phyloP scores from a whole-genome alignment of 1,140 invertebrate species.

The Eupeodes corollae region DNA sequence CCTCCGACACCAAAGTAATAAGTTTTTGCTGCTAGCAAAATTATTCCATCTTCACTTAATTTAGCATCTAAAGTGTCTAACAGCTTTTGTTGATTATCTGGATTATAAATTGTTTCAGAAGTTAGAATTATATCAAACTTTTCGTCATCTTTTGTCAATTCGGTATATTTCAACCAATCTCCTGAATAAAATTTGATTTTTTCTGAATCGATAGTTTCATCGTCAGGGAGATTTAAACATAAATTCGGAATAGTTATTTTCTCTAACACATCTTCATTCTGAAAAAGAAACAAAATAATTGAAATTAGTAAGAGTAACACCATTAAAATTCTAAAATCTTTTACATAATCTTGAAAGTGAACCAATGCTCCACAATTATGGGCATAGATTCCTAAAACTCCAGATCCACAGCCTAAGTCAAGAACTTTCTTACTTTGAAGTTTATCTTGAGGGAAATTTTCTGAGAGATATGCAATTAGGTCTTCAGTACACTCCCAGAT shows the following conservation, averaged over 20 bases:
- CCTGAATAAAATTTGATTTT: slow-evolving; percentile 62
- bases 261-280: slow-evolving; percentile 30
- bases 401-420: slow-evolving; percentile 80
- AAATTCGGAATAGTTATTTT: slow-evolving; percentile 66
- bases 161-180: slow-evolving; percentile 61
- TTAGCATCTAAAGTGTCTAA: slow-evolving; percentile 52
- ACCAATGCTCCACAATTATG: slow-evolving; percentile 53
- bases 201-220: slow-evolving; percentile 31
- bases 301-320: no score
- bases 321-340: slow-evolving; percentile 22
- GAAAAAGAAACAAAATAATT: slow-evolving; percentile 7
- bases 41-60: slow-evolving; percentile 52
- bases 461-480: slow-evolving; percentile 50
- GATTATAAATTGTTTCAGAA: slow-evolving; percentile 85
- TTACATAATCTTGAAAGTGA: slow-evolving; percentile 86
- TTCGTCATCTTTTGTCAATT: slow-evolving; percentile 37
- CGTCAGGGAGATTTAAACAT: slow-evolving; percentile 49
- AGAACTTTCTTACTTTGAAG: slow-evolving; percentile 44
- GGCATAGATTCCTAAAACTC: slow-evolving; percentile 65
- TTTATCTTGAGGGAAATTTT: slow-evolving; percentile 19
- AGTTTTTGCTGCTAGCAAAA: slow-evolving; percentile 69
- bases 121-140: slow-evolving; percentile 77
- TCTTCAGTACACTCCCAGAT: slow-evolving; percentile 83
- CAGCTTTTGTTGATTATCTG: slow-evolving; percentile 64
- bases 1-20: slow-evolving; percentile 89